A percentile compares a stretch with the other conserved stretches of the same genome.
These are phyloP conservation scores for Phenganax subtilis DNA, from an alignment of 92 coral and sea anemone species.

Conservation along the genomic window DNA sequence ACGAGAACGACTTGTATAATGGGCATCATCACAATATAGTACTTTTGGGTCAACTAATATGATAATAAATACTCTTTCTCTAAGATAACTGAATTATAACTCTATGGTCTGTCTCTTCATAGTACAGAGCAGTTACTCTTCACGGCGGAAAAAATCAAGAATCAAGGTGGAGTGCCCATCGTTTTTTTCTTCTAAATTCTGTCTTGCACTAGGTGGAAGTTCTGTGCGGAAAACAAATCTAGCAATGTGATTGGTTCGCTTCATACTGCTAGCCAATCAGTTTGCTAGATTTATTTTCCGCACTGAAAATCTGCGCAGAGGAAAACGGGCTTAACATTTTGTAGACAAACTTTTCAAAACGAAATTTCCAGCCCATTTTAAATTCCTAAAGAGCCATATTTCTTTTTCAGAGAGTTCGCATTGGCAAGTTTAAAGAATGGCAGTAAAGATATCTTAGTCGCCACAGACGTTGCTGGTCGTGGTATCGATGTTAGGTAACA, in stretches of 20 bases:
- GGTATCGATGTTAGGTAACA: constrained; percentile 97
- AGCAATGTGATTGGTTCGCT: no score
- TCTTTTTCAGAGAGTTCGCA: constrained; percentile 78
- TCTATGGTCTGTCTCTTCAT: neutral
- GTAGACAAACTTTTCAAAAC: neutral
- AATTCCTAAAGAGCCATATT: neutral
- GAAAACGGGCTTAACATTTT: no score
- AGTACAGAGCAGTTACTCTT: constrained; percentile 92
- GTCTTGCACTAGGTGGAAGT: no score
- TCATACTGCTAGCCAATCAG: no score
- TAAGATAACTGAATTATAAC: neutral
- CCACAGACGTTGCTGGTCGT: constrained; percentile 98
- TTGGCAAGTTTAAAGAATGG: constrained; percentile 94
- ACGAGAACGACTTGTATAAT: no score
- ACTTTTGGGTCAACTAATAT: neutral
- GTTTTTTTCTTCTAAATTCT: neutral
- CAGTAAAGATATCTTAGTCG: constrained; percentile 91
- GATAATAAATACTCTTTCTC: neutral
- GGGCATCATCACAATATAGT: no score
- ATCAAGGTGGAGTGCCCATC: constrained; percentile 62
- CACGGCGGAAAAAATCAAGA: constrained; percentile 99
- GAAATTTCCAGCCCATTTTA: neutral
- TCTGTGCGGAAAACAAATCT: no score
- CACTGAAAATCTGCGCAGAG: no score
- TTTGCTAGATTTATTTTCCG: no score